Base-by-base conservation (phyloP, 1,140 invertebrate genomes). In the Rhizoglyphus robini region DNA sequence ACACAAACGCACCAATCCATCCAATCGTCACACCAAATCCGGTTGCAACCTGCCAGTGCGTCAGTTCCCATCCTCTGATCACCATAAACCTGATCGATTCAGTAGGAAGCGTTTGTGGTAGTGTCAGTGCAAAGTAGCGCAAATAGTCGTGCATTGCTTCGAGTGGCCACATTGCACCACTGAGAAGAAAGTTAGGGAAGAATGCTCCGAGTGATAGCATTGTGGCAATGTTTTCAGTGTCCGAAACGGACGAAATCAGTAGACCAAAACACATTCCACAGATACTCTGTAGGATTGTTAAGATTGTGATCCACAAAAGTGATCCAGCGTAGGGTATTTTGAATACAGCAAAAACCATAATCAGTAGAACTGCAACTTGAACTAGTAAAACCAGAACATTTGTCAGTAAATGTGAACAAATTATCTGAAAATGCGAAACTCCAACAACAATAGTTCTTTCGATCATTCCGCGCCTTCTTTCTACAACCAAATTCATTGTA, bases 241-340 rank as follows among this genome's bases (percentile, higher is more conserved):
- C 87, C 72, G 89, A 91, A 2, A 86, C 76, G 31, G 86, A 86
- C 0, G 91, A 90, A 23, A 94, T 88, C 0, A 93, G 85, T 72
- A 95, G 87, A 70, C 90, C 87, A 71, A 93, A 92, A 67, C 85
- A 87, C 92, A 96, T 96, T 70, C 92, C 93, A 75, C 90, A 91
- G 0, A 93, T 74, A 3, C 90, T 91, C 65, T 79, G 81, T 0
- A 85, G 78, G 0, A 93, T 78, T 0, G 86, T 89, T 0, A 96
- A 76, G 0, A 83, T 70, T 0, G 87, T 80, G 0, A 95, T 86
- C 77, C 83, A 83, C 11, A 81, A 77, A 0, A 92, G 77, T 11
- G 84, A 82, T 8, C 92, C 93, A 41, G 83, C 81, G 67, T 86
- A 83, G 0, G 88, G 88, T 0, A 95, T 79, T 30, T 83, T 79